A percentile compares a stretch with the other conserved stretches of the same genome.
Conservation (phyloP, 2,888 invertebrate genomes). For the Helicoverpa assulta region DNA sequence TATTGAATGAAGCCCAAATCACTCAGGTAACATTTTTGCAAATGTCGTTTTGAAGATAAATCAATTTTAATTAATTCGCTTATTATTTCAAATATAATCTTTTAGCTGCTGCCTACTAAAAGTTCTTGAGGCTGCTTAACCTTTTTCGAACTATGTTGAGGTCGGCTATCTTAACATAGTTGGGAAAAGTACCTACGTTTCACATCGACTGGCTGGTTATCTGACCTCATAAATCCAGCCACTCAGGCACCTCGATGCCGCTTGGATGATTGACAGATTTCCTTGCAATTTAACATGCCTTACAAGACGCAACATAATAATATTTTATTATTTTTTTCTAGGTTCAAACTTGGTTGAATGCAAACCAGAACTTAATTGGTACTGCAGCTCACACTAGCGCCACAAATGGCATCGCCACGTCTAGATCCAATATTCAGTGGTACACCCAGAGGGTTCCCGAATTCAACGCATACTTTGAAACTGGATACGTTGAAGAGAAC, state of each 20-base stretch:
- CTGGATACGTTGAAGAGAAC: not conserved
- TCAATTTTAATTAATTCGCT: not conserved
- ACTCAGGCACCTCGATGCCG: too few species aligned
- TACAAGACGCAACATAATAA: not conserved
- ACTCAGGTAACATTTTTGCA: conserved; percentile 65
- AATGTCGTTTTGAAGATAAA: not conserved
- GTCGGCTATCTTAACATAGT: too few species aligned
- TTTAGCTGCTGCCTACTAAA: too few species aligned
- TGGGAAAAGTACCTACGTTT: too few species aligned
- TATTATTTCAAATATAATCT: not conserved
- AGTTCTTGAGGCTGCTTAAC: too few species aligned
- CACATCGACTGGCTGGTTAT: too few species aligned
- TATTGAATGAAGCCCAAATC: conserved; percentile 78
- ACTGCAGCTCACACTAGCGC: conserved; percentile 66
- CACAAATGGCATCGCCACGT: conserved; percentile 59
- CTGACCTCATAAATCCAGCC: too few species aligned
- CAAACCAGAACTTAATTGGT: conserved; percentile 69
- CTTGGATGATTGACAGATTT: too few species aligned
- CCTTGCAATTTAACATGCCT: too few species aligned
- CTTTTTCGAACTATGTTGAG: too few species aligned
- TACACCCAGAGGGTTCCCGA: not conserved
- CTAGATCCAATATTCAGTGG: not conserved
- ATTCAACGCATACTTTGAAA: not conserved
- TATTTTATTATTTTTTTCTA: conserved; percentile 52
- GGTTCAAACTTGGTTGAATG: conserved; percentile 77